Evolutionary conservation across 2,113 vertebrate genomes (phyloP).

Genomic region (Enhydra lutris): DNA sequence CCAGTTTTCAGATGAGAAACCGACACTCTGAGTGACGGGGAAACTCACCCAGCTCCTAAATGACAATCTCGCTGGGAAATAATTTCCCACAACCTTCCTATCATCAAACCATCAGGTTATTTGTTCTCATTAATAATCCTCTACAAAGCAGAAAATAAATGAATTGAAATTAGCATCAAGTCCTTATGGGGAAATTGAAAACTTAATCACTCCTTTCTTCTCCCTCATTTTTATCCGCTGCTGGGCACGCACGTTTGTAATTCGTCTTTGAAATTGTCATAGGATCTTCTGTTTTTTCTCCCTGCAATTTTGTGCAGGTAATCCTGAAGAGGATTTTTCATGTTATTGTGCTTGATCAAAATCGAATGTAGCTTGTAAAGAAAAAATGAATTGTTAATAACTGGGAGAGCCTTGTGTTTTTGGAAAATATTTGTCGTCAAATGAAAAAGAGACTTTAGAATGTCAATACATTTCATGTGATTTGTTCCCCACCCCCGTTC

Average conservation of each 20-base stretch:
- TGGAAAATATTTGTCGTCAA: constrained; percentile 45
- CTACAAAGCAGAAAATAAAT: background rate
- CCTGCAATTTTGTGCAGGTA: constrained; percentile 60
- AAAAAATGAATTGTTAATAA: constrained; percentile 52
- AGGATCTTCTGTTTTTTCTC: constrained; percentile 45
- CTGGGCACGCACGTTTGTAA: background rate
- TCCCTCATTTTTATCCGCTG: background rate
- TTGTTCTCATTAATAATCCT: constrained; percentile 60
- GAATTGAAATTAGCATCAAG: constrained; percentile 52
- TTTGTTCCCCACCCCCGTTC: background rate
- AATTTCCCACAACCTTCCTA: background rate
- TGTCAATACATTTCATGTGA: constrained; percentile 12
- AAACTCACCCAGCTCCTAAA: background rate
- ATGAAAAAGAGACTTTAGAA: constrained; percentile 51
- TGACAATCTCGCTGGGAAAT: background rate
- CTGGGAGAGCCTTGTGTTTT: constrained; percentile 7
- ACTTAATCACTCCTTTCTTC: background rate
- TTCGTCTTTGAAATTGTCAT: constrained; percentile 25
- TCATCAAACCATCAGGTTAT: constrained; percentile 22
- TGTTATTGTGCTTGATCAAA: constrained; percentile 57
- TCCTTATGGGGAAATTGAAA: constrained; percentile 30
- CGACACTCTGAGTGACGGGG: background rate
- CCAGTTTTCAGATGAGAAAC: background rate
- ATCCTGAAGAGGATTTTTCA: constrained; percentile 68
- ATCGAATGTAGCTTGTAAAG: constrained; percentile 46